Evolutionary conservation across 23 tunicate genomes (phyloP).

Genomic region (Clavelina lepadiformis): DNA sequence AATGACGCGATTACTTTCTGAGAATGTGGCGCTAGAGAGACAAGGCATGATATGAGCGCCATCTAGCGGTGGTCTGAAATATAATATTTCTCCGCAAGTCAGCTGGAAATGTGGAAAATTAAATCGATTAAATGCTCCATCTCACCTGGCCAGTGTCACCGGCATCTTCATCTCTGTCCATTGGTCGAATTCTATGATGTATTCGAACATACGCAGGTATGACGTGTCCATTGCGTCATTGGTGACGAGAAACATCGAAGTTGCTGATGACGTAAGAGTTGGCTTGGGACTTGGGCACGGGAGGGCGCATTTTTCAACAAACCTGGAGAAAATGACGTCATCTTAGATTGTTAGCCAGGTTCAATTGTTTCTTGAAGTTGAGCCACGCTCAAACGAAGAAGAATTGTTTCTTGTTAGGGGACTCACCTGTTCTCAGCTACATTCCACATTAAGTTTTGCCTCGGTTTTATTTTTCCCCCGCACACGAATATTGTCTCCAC

Average conservation of each 20-base stretch:
- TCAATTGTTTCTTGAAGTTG: not conserved
- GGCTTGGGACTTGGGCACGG: constrained; percentile 31
- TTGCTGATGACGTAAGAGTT: constrained; percentile 12
- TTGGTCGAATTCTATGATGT: constrained; percentile 1
- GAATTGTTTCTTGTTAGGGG: not conserved
- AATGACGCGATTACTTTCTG: no score
- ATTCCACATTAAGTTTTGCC: constrained; percentile 27
- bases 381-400: not conserved
- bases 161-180: constrained; percentile 21
- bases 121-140: not conserved
- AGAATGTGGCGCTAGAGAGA: no score
- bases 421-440: not conserved
- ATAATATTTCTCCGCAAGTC: no score
- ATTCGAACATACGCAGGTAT: constrained; percentile 16
- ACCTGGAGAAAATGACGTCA: constrained; percentile 1
- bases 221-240: constrained; percentile 33
- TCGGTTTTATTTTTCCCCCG: constrained; percentile 49
- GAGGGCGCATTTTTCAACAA: constrained; percentile 22
- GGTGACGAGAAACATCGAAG: constrained; percentile 14
- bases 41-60: no score
- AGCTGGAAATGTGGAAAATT: no score
- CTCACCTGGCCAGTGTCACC: constrained; percentile 1
- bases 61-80: no score
- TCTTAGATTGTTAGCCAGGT: not conserved
- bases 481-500: constrained; percentile 24